Evolutionary conservation across 2,113 vertebrate species (phyloP), one percentile per base, ranked within the genome.

Genomic region (Tonatia bakeri): DNA sequence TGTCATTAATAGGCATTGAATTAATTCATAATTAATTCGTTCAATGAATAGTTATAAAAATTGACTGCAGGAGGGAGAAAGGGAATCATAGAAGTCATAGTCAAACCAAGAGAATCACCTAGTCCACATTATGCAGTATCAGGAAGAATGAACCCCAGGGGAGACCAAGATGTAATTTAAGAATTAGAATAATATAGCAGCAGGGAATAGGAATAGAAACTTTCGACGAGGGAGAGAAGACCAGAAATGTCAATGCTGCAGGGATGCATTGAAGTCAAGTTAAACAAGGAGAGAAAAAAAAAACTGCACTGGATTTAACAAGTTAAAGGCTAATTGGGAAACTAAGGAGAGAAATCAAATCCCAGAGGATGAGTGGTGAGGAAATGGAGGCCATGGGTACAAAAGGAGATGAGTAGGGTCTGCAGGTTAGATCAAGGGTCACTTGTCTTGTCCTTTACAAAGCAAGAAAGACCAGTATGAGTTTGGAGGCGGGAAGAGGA

Each of bases 121-220:
- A 43, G 38, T 22, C 38, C 17, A 43, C 36, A 79, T 11, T 73
- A 54, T 38, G 40, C 33, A 86, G 81, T 67, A 94, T 26, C 65
- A 95, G 50, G 84, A 93, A 90, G 70, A 80, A 96, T n/a, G 65
- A 95, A 69, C 40, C 76, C 76, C n/a, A 10, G 31, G 47, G 9
- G 72, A 70, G 26, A 43, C 40, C 0, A 2, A 86, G 43, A 31
- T 70, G 45, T 87, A 75, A 96, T 67, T 94, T 79, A 89, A 95
- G 87, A 96, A 85, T 22, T 67, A 20, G 59, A 91, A 94, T 94
- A 91, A 88, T 67, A 96, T 3, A 85, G 72, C 59, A 59, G 72
- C 59, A 59, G 31, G 81, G 67, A 85, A 92, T 36, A 87, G 50
- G 47, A 87, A 94, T 47, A 84, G 54, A 73, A 95, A 36, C 17